These are phyloP conservation scores for Drosophila paracracens DNA, from an alignment of 2,888 invertebrate genomes.

Conservation along the genomic window DNA sequence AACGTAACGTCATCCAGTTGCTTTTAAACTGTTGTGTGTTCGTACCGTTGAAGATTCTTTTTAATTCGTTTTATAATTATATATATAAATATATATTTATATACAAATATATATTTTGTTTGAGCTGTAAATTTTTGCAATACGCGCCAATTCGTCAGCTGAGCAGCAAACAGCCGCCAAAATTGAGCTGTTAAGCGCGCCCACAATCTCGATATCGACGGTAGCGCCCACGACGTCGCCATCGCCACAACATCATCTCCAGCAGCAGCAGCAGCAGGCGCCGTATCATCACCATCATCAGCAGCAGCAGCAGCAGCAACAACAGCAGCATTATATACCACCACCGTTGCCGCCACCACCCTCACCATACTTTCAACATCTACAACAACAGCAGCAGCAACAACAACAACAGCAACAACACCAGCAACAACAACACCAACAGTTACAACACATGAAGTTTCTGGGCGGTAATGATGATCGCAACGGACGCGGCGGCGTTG, in stretches of 20 bases:
- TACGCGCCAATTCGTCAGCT: conserved; percentile 74
- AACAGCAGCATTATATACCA: conserved; percentile 49
- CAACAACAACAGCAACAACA: conserved; percentile 59
- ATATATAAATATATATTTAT: not conserved
- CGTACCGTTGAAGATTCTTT: conserved; percentile 28
- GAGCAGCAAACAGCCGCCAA: conserved; percentile 82
- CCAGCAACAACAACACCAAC: conserved; percentile 65
- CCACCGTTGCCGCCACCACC: conserved; percentile 44
- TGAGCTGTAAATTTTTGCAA: conserved; percentile 57
- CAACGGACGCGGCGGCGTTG: conserved; percentile 86
- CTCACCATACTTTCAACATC: conserved; percentile 59
- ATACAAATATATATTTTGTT: conserved; percentile 5
- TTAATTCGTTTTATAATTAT: conserved; percentile 3
- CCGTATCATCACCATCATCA: conserved; percentile 57
- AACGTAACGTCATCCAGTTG: conserved; percentile 38
- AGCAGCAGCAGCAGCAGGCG: conserved; percentile 58
- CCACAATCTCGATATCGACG: conserved; percentile 84
- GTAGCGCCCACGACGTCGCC: conserved; percentile 76
- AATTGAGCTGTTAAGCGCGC: conserved; percentile 85
- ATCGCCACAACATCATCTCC: conserved; percentile 72
- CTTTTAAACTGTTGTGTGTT: conserved; percentile 46
- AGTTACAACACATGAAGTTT: conserved; percentile 90
- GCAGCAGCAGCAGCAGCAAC: conserved; percentile 44
- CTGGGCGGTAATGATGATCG: conserved; percentile 89
- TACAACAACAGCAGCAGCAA: conserved; percentile 59